These are phyloP conservation scores for Pitangus sulphuratus DNA, from an alignment of 2,797 vertebrate genomes.

Conservation along the genomic window DNA sequence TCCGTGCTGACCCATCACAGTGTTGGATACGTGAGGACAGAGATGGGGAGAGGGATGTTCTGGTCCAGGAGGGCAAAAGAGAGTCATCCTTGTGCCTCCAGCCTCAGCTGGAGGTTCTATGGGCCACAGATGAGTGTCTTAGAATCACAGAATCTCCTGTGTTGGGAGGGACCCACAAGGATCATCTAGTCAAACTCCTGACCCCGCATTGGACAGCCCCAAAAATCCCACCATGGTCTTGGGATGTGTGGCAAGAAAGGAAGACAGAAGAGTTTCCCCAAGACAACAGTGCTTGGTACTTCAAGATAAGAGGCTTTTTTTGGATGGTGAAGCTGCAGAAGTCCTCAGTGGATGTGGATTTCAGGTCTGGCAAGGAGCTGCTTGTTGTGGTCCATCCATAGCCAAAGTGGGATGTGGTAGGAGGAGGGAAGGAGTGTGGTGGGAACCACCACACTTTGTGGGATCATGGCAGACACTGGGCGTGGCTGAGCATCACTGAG, in stretches of 20 bases:
- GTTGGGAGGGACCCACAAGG: background rate
- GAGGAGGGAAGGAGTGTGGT: background rate
- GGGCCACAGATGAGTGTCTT: background rate
- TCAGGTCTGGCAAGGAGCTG: background rate
- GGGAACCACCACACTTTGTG: accelerated
- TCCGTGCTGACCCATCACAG: accelerated
- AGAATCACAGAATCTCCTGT: background rate
- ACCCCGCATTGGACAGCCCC: background rate
- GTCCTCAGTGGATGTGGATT: background rate
- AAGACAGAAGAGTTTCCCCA: background rate
- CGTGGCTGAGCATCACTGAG: background rate
- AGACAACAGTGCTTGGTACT: background rate
- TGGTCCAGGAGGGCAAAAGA: background rate
- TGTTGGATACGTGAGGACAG: accelerated
- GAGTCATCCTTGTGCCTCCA: background rate
- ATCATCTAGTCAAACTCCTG: background rate
- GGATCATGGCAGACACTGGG: background rate
- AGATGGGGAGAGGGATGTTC: background rate
- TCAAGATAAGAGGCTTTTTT: background rate
- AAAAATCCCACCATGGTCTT: background rate
- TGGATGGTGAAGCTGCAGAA: background rate
- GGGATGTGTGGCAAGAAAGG: background rate
- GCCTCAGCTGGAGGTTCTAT: accelerated
- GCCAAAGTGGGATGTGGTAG: accelerated
- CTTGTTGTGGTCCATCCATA: background rate